Evolutionary conservation across 2,113 vertebrate species (phyloP).

Genomic region (Xenopus borealis): DNA sequence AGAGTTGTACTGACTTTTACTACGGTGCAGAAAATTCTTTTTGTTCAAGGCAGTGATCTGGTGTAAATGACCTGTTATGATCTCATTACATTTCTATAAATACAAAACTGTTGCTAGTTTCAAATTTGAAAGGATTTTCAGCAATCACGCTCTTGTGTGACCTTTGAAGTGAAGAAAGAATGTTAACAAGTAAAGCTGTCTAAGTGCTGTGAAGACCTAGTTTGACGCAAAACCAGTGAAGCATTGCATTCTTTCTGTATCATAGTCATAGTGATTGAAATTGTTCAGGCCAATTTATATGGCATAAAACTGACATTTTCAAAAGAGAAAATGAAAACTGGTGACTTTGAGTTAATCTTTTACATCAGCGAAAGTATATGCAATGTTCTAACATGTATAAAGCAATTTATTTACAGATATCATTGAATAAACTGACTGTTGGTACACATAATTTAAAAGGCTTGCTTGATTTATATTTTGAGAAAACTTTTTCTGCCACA

Average conservation of each 20-base stretch:
- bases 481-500: too few relatives aligned
- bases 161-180: conserved; percentile 1
- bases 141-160: background rate
- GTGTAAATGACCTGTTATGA: background rate
- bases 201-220: background rate
- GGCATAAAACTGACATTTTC: conserved; percentile 1
- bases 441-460: too few relatives aligned
- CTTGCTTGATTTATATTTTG: too few relatives aligned
- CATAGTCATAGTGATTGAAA: background rate
- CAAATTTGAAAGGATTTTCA: conserved; percentile 11
- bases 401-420: too few relatives aligned
- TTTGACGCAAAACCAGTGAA: conserved; percentile 3
- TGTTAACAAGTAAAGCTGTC: conserved; percentile 18
- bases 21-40: too few relatives aligned
- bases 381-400: too few relatives aligned
- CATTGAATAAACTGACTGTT: too few relatives aligned
- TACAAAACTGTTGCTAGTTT: background rate
- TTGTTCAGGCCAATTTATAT: background rate
- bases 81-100: background rate
- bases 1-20: too few relatives aligned
- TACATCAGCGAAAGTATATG: too few relatives aligned
- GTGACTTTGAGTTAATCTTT: too few relatives aligned
- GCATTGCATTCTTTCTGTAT: background rate
- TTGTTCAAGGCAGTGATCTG: background rate
- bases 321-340: background rate